Conservation (phyloP, 2,113 vertebrate species). For the Lathamus discolor region DNA sequence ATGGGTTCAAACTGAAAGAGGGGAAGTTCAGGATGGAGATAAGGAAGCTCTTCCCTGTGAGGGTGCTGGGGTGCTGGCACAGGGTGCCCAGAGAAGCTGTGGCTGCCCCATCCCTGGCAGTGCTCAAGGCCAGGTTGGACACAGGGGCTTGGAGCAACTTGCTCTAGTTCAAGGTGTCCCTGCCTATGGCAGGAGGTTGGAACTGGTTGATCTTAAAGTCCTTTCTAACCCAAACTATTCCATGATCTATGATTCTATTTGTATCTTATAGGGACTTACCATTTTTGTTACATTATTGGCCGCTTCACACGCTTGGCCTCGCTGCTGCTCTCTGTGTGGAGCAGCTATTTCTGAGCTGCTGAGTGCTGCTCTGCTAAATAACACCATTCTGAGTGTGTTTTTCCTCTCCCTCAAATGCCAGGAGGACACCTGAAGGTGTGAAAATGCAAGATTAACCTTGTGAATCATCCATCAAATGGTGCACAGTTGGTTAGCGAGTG, state of each 20-base stretch:
- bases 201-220: background rate
- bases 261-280: background rate
- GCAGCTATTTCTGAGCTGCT: background rate
- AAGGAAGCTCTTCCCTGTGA: too few species aligned
- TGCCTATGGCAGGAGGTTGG: background rate
- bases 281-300: fast-evolving
- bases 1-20: background rate
- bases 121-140: too few species aligned
- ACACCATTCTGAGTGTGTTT: fast-evolving
- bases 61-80: too few species aligned
- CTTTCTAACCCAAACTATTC: background rate
- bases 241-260: background rate
- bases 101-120: too few species aligned
- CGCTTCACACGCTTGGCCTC: fast-evolving
- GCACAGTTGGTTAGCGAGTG: fast-evolving
- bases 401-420: background rate
- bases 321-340: background rate
- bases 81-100: background rate
- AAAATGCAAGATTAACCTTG: background rate
- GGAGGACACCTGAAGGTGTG: background rate
- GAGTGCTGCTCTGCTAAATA: background rate
- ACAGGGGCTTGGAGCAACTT: too few species aligned
- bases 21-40: background rate
- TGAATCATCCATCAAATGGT: background rate
- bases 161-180: too few species aligned